Conservation (phyloP, 2,797 vertebrate species). For the Adrianichthys oophorus region DNA sequence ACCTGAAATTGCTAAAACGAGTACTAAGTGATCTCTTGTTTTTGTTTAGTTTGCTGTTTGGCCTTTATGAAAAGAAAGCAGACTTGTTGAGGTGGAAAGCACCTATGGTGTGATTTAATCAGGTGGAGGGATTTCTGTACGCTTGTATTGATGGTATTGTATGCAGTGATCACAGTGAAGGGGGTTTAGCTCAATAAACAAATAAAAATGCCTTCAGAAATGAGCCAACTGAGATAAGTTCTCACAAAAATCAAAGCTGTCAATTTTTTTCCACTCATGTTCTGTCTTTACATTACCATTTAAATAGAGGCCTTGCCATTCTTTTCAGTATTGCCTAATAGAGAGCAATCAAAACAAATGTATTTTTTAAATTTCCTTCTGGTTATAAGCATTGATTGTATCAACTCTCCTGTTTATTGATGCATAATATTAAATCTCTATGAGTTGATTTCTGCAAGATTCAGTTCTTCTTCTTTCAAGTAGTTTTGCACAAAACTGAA, state of each 20-base stretch:
- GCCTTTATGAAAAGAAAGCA: not conserved
- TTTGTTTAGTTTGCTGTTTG: slow-evolving; percentile 16
- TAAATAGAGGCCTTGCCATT: slow-evolving; percentile 75
- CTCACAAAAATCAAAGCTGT: slow-evolving; percentile 35
- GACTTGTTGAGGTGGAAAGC: not conserved
- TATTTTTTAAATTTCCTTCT: slow-evolving; percentile 76
- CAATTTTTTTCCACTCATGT: slow-evolving; percentile 20
- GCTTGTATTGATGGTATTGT: slow-evolving; percentile 15
- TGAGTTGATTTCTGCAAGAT: slow-evolving; percentile 67
- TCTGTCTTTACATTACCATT: slow-evolving; percentile 60
- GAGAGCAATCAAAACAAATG: slow-evolving; percentile 76
- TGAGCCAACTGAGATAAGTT: slow-evolving; percentile 36
- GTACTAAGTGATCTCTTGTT: slow-evolving; percentile 2
- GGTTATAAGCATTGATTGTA: slow-evolving; percentile 87
- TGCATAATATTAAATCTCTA: slow-evolving; percentile 89
- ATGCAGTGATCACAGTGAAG: not conserved
- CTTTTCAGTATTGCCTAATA: slow-evolving; percentile 79
- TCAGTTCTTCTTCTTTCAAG: slow-evolving; percentile 39
- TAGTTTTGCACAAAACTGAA: not conserved
- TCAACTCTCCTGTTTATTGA: slow-evolving; percentile 79
- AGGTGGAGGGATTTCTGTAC: slow-evolving; percentile 18
- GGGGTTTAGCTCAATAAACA: not conserved
- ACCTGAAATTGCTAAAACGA: slow-evolving; percentile 23
- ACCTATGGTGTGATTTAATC: slow-evolving; percentile 1
- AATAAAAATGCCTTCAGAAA: slow-evolving; percentile 32